phyloP scores from a whole-genome alignment of 2,797 vertebrate species.

The Pangasius djambal region DNA sequence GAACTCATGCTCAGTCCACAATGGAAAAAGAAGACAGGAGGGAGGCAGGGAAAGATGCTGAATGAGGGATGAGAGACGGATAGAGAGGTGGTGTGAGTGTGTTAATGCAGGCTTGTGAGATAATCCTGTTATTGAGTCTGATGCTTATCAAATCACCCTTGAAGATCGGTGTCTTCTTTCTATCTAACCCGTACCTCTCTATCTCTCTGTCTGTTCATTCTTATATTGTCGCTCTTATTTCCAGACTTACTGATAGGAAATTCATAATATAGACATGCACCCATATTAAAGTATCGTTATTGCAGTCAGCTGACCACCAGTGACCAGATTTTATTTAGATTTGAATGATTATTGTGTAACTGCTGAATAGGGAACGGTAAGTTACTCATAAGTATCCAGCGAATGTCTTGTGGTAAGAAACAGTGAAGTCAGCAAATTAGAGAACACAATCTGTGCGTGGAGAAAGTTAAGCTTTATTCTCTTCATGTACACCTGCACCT shows the following conservation, averaged over 20 bases:
- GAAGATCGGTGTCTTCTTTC: constrained; percentile 54
- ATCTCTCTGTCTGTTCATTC: constrained; percentile 47
- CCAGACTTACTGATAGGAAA: neutral
- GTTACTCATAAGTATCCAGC: neutral
- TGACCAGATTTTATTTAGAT: neutral
- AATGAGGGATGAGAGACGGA: constrained; percentile 54
- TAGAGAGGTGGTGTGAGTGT: constrained; percentile 61
- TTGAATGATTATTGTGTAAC: neutral
- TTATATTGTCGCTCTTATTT: constrained; percentile 26
- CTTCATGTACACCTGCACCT: neutral
- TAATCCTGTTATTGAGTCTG: constrained; percentile 55
- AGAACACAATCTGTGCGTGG: neutral
- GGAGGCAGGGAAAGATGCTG: constrained; percentile 63
- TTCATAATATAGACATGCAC: neutral
- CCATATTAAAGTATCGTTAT: neutral
- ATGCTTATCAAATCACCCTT: constrained; percentile 28
- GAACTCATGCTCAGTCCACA: constrained; percentile 78
- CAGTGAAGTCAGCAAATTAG: neutral
- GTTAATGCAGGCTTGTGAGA: constrained; percentile 73
- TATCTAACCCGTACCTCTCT: neutral
- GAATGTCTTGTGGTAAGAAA: neutral
- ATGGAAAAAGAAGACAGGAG: constrained; percentile 63
- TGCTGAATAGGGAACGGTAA: neutral
- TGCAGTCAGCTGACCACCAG: neutral
- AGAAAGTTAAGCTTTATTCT: neutral